Base-by-base conservation (phyloP, 2,888 invertebrate species). In the Harmothoe impar region DNA sequence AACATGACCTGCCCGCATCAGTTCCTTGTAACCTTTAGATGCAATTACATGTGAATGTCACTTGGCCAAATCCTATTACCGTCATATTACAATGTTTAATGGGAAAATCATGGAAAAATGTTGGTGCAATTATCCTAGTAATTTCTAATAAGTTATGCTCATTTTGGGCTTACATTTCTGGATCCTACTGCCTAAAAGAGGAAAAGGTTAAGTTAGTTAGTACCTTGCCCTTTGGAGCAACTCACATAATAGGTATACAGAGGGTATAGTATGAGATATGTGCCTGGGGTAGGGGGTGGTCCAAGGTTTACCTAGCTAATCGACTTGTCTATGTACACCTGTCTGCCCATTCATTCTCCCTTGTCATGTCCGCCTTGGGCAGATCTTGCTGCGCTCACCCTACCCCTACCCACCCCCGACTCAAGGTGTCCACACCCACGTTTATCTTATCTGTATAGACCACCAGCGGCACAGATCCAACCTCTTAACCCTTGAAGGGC, bases 221-320 rank as follows among this genome's bases (percentile, higher is more conserved):
- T n/a, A n/a, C n/a, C n/a, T n/a, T n/a, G 23, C 3, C 20, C 23
- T 62, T 20, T n/a, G 62, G 62, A n/a, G 62, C 62, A 62, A 15
- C 23, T 62, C 62, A 3, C n/a, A 62, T 5, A 62, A 62, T 62
- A 43, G 43, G 43, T 43, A 62, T 20, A 62, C 23, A 62, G 7
- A 62, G 20, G 20, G 62, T 5, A 62, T n/a, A 15, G 62, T 62
- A 62, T n/a, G n/a, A 62, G 62, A n/a, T 62, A 62, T 77, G 77
- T 77, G 31, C 10, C 25, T 25, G 25, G 31, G 77, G 77, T 25
- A 31, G 7, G 31, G 77, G 77, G 29, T 31, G 25, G 35, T 35
- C 81, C n/a, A 33, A 35, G n/a, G 43, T 81, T 81, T 81, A 43
- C 81, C 33, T 17, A 33, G 81, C 81, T 81, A 81, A 81, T 43